phyloP scores from a whole-genome alignment of 1,140 invertebrate genomes.

The Zeugodacus cucurbitae region DNA sequence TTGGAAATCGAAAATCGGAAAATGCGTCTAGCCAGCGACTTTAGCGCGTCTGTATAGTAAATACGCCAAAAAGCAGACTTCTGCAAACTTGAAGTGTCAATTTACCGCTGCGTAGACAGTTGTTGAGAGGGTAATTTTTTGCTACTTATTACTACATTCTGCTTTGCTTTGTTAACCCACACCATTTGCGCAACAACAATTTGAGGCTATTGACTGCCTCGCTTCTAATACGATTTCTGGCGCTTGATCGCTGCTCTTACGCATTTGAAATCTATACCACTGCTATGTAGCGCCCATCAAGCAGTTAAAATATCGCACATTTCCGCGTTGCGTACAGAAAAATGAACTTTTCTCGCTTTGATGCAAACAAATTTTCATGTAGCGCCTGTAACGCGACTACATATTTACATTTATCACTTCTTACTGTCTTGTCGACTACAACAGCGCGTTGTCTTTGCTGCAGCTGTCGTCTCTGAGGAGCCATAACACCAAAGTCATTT shows the following conservation, averaged over 20 bases:
- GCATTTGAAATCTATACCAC: background rate
- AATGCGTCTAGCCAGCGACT: slow-evolving; percentile 14
- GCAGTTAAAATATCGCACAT: background rate
- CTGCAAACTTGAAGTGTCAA: slow-evolving; percentile 65
- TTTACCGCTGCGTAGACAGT: slow-evolving; percentile 53
- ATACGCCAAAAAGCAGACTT: slow-evolving; percentile 62
- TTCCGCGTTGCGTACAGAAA: background rate
- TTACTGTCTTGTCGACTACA: background rate
- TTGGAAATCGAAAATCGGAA: background rate
- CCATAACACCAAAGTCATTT: background rate
- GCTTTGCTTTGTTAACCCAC: background rate
- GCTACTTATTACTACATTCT: background rate
- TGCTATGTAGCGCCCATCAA: background rate
- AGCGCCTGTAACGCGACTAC: background rate
- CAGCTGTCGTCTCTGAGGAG: slow-evolving; percentile 39
- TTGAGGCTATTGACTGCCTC: background rate
- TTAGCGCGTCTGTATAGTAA: slow-evolving; percentile 39
- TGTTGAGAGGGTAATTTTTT: background rate
- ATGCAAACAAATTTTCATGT: background rate
- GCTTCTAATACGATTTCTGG: background rate
- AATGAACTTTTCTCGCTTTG: background rate
- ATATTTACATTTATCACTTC: background rate
- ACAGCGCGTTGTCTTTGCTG: background rate
- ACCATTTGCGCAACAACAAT: background rate
- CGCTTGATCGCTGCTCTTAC: background rate